These are phyloP conservation scores for Unio pictorum DNA, from an alignment of 2,888 invertebrate species.

Conservation along the genomic window DNA sequence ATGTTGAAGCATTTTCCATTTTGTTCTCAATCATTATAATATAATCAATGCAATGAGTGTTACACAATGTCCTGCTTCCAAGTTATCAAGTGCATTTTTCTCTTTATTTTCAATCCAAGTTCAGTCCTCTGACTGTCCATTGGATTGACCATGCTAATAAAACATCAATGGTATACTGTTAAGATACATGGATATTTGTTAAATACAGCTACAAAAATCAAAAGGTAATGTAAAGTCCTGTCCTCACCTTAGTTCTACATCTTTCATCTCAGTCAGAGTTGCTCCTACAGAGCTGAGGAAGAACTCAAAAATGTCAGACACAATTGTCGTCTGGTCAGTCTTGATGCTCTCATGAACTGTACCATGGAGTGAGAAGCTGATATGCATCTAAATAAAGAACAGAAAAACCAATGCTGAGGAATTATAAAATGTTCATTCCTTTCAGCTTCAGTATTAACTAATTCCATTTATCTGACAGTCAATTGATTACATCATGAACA, in stretches of 20 bases:
- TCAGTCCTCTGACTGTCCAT: no score
- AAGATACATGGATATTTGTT: no score
- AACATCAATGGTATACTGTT: no score
- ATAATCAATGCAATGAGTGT: no score
- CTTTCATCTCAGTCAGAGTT: conserved; percentile 79
- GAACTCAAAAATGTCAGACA: conserved; percentile 78
- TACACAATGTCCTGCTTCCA: no score
- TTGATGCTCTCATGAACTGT: conserved; percentile 59
- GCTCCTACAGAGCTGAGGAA: conserved; percentile 79
- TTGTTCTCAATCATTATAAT: no score
- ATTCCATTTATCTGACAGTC: background rate
- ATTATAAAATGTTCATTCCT: no score
- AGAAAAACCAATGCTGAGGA: background rate
- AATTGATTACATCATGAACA: background rate
- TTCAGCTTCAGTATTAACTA: background rate
- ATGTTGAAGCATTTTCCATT: no score
- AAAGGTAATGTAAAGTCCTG: background rate
- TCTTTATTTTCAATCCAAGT: no score
- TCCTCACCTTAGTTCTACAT: conserved; percentile 77
- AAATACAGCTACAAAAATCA: no score
- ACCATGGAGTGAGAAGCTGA: conserved; percentile 76
- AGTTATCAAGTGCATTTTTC: no score
- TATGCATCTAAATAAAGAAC: conserved; percentile 73
- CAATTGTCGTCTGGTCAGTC: conserved; percentile 68
- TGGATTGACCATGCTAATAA: no score